Evolutionary conservation across 2,888 invertebrate genomes (phyloP), one percentile per base, ranked within the genome.

Genomic region (Lycocerus yunnanus): DNA sequence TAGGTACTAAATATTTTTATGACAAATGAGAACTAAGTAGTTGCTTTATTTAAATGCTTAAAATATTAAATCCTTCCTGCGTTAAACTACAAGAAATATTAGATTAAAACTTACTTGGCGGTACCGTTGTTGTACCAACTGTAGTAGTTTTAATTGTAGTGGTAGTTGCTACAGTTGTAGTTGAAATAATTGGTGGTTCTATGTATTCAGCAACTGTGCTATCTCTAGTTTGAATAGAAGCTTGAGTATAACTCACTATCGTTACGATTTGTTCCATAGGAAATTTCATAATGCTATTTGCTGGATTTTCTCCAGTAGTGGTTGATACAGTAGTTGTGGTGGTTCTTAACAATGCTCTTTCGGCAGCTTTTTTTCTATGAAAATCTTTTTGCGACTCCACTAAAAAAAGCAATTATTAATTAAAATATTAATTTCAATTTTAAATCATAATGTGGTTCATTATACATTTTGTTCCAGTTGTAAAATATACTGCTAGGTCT

Each of bases 381-480:
- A 94, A 96, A 87, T 96, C 95, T 85, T 95, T 94, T 87, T 96
- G 96, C 13, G 95, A 93, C 87, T 96, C 95, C 84, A 95, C 96
- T 96, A 88, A 13, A 90, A 90, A 75, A 43, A 20, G 21, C 11
- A 65, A n/a, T n/a, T 9, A 43, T 43, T 27, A 27, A 27, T 27
- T 18, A 18, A n/a, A n/a, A n/a, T n/a, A n/a, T n/a, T n/a, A n/a
- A n/a, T n/a, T n/a, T n/a, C n/a, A n/a, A n/a, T n/a, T n/a, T n/a
- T n/a, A n/a, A n/a, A n/a, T n/a, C n/a, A n/a, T n/a, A n/a, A n/a
- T n/a, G n/a, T n/a, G n/a, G n/a, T n/a, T n/a, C n/a, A n/a, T n/a
- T n/a, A n/a, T n/a, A n/a, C n/a, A n/a, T n/a, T n/a, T n/a, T n/a
- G n/a, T n/a, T n/a, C n/a, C n/a, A n/a, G n/a, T n/a, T n/a, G n/a